Evolutionary conservation across 2,888 invertebrate genomes (phyloP).

Genomic region (Eudasyphora cyanicolor): DNA sequence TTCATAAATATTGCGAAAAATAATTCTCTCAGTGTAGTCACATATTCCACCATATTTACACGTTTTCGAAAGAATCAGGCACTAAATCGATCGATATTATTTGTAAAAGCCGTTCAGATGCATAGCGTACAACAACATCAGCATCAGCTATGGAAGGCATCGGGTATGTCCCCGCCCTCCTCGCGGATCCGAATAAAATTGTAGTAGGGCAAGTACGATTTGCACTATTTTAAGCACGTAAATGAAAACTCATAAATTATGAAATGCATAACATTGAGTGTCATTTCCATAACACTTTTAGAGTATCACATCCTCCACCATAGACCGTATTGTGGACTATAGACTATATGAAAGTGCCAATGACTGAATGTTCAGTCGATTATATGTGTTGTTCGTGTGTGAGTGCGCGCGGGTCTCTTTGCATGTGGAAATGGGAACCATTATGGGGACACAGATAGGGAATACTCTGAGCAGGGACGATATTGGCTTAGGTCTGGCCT

Average conservation of each 20-base stretch:
- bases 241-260: conserved; percentile 78
- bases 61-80: conserved; percentile 42
- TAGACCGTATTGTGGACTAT: not conserved
- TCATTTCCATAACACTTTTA: conserved; percentile 70
- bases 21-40: too few species aligned
- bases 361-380: too few species aligned
- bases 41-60: too few species aligned
- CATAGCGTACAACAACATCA: too few species aligned
- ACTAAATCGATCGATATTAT: conserved; percentile 51
- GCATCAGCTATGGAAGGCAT: too few species aligned
- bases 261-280: conserved; percentile 72
- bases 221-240: conserved; percentile 71
- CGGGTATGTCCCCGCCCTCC: not conserved
- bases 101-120: conserved; percentile 34
- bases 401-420: too few species aligned
- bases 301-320: conserved; percentile 27
- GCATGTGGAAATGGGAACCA: not conserved
- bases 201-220: conserved; percentile 53
- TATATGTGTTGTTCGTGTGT: too few species aligned
- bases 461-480: not conserved
- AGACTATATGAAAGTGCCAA: too few species aligned
- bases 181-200: conserved; percentile 39
- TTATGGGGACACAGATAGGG: not conserved
- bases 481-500: not conserved
- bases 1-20: not conserved